Evolutionary conservation across 2,113 vertebrate species (phyloP).

Genomic region (Genyomyrus donnyi): DNA sequence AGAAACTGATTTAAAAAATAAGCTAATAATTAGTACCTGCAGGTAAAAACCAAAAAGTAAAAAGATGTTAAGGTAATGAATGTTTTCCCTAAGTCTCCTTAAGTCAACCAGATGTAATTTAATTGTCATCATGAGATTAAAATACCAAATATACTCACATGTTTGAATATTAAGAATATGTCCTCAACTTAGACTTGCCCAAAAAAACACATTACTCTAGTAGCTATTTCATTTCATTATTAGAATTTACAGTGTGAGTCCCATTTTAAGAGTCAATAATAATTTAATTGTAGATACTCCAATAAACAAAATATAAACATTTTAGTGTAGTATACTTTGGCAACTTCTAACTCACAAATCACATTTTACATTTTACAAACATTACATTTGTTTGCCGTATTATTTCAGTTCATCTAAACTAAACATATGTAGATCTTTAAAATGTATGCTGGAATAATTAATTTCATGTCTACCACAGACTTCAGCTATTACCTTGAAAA

Average conservation of each 20-base stretch:
- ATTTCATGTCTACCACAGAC: constrained; percentile 33
- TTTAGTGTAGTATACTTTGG: constrained; percentile 1
- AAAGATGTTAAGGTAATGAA: background rate
- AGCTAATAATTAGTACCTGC: background rate
- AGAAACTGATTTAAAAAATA: background rate
- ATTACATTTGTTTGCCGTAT: constrained; percentile 60
- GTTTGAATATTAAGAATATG: background rate
- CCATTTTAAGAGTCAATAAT: background rate
- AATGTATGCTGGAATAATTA: constrained; percentile 45
- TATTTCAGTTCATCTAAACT: constrained; percentile 54
- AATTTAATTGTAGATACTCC: background rate
- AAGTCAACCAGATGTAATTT: background rate
- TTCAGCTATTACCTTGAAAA: constrained; percentile 31
- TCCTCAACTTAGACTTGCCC: background rate
- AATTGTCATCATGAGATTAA: background rate
- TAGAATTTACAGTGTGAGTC: background rate
- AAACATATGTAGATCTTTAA: constrained; percentile 47
- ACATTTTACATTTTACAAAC: constrained; percentile 51
- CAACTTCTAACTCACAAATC: constrained; percentile 46
- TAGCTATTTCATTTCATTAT: background rate
- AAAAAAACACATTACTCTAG: constrained; percentile 16
- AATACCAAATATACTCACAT: background rate
- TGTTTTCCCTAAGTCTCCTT: background rate
- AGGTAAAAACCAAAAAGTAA: background rate
- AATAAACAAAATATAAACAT: background rate